Percentiles rank a stretch among this genome's conserved stretches.
Evolutionary conservation across 2,113 vertebrate species (phyloP).

Genomic region (Onychostoma macrolepis): DNA sequence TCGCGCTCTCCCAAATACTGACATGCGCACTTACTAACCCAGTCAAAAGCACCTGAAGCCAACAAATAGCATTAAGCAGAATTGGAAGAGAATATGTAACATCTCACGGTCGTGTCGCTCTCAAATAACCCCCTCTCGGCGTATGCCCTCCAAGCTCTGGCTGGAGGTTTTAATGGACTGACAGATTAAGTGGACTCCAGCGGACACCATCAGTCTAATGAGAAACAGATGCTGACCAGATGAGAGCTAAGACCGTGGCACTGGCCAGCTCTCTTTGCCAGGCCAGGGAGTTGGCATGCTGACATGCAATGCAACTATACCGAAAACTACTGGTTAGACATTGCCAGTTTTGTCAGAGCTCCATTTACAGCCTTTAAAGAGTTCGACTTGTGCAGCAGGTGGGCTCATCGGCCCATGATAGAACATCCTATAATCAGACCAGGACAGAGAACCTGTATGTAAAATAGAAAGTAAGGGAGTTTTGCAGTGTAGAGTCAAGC

Average conservation of each 20-base stretch:
- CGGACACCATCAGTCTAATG: conserved; percentile 48
- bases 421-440: background rate
- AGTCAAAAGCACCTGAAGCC: background rate
- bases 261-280: conserved; percentile 26
- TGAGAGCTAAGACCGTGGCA: conserved; percentile 42
- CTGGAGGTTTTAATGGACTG: conserved; percentile 30
- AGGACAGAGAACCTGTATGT: background rate
- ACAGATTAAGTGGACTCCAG: conserved; percentile 44
- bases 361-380: conserved; percentile 24
- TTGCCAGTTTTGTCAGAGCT: conserved; percentile 15
- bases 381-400: background rate
- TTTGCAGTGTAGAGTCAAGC: background rate
- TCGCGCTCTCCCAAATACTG: background rate
- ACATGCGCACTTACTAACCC: background rate
- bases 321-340: background rate
- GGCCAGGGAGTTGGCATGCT: conserved; percentile 22
- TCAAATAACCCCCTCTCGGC: background rate
- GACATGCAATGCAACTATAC: conserved; percentile 20
- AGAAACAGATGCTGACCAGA: conserved; percentile 56
- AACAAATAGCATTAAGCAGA: background rate
- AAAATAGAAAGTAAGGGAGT: background rate
- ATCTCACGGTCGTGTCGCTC: background rate
- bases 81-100: background rate
- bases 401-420: background rate
- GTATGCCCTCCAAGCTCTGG: background rate